These are phyloP conservation scores for Ptiloglossa arizonensis DNA, from an alignment of 1,140 invertebrate species.

Conservation along the genomic window DNA sequence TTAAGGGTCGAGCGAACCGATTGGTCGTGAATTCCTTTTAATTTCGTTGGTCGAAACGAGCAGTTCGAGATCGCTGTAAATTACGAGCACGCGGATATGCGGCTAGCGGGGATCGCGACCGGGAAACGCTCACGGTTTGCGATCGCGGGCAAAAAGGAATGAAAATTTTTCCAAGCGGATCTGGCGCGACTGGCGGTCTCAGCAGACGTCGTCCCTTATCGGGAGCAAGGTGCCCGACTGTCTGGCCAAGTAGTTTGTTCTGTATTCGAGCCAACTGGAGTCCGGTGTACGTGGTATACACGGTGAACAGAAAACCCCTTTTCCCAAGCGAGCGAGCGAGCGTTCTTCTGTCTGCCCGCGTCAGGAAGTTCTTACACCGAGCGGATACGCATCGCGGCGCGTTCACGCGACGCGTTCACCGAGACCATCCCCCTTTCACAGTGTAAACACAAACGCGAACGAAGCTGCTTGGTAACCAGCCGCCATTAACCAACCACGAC, in stretches of 20 bases:
- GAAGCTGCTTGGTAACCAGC: slow-evolving; percentile 16
- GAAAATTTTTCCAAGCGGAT: slow-evolving; percentile 18
- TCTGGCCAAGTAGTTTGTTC: slow-evolving; percentile 70
- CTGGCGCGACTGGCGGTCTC: slow-evolving; percentile 58
- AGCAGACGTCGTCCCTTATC: slow-evolving; percentile 47
- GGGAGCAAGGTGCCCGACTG: slow-evolving; percentile 64
- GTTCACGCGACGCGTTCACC: neutral
- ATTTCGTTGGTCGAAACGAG: too few species aligned
- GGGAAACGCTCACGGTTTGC: neutral
- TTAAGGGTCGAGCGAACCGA: too few species aligned
- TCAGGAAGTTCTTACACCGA: neutral
- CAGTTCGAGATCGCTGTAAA: too few species aligned
- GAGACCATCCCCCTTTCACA: neutral
- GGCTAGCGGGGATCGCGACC: neutral
- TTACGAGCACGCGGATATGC: too few species aligned
- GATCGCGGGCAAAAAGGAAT: neutral
- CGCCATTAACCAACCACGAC: slow-evolving; percentile 3
- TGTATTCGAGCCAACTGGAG: slow-evolving; percentile 49
- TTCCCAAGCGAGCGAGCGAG: neutral
- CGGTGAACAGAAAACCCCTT: neutral
- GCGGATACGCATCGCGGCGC: slow-evolving; percentile 9
- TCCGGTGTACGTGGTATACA: neutral
- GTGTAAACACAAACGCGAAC: slow-evolving; percentile 27
- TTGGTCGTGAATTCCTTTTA: too few species aligned
- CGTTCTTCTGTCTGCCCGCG: neutral